Evolutionary conservation across 2,113 vertebrate genomes (phyloP).

Genomic region (Lipophrys pholis): DNA sequence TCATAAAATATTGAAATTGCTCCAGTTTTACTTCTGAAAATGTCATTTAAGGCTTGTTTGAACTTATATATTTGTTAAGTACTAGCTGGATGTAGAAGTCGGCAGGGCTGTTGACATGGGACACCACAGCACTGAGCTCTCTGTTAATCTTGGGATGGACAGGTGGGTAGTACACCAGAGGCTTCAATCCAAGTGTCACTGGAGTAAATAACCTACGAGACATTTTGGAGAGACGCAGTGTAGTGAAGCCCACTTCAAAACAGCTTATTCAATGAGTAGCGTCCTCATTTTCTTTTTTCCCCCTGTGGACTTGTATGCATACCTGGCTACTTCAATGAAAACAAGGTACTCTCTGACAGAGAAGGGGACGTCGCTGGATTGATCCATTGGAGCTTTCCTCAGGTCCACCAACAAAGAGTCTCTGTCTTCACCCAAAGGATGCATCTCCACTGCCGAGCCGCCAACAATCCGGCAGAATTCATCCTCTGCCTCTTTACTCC

Average conservation of each 20-base stretch:
- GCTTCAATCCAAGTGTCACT: conserved; percentile 23
- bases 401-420: conserved; percentile 91
- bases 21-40: too few species aligned
- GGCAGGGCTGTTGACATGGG: conserved; percentile 86
- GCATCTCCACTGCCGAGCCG: conserved; percentile 87
- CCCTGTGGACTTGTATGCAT: background rate
- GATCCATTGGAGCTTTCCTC: conserved; percentile 84
- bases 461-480: conserved; percentile 86
- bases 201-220: conserved; percentile 75
- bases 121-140: conserved; percentile 83
- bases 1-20: too few species aligned
- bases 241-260: background rate
- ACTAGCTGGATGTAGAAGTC: conserved; percentile 94
- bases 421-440: conserved; percentile 84
- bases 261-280: too few species aligned
- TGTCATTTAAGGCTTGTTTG: too few species aligned
- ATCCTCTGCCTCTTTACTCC: conserved; percentile 82
- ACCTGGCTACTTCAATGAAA: conserved; percentile 92
- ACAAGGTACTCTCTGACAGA: conserved; percentile 91
- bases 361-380: conserved; percentile 78
- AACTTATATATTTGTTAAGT: conserved; percentile 40
- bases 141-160: conserved; percentile 78
- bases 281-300: too few species aligned
- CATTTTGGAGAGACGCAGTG: background rate
- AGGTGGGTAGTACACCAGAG: conserved; percentile 82